A percentile compares a stretch with the other conserved stretches of the same genome.
Conservation (phyloP, 2,113 vertebrate species). For the Conger conger region DNA sequence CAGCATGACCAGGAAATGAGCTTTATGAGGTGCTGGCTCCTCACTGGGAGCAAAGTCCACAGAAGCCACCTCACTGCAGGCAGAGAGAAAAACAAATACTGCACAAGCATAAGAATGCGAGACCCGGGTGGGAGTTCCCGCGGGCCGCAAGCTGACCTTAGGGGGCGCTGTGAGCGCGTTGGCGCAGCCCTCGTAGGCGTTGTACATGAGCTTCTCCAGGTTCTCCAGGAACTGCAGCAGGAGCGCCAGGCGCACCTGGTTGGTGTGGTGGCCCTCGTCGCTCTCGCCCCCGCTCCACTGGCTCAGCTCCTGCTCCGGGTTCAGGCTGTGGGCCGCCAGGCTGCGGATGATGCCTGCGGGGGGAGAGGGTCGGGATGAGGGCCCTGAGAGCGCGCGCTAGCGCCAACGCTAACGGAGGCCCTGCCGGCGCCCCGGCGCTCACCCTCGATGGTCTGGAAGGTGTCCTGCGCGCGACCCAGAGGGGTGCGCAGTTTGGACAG, state of each 20-base stretch:
- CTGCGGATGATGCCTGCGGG: constrained; percentile 89
- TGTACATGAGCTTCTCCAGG: constrained; percentile 98
- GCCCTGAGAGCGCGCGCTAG: not conserved
- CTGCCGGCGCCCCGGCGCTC: constrained; percentile 16
- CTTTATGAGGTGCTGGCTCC: no score
- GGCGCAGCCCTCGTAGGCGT: constrained; percentile 95
- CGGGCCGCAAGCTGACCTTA: constrained; percentile 73
- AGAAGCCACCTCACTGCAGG: not conserved
- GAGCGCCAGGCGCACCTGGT: constrained; percentile 90
- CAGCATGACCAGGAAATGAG: no score
- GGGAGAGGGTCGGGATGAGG: not conserved
- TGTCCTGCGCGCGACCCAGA: constrained; percentile 93
- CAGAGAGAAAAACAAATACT: not conserved
- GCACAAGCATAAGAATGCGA: not conserved
- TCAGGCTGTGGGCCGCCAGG: constrained; percentile 90
- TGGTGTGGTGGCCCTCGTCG: constrained; percentile 89
- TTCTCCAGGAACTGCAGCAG: constrained; percentile 95
- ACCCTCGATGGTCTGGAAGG: constrained; percentile 99
- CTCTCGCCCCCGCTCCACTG: constrained; percentile 90
- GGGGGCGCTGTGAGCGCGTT: constrained; percentile 93
- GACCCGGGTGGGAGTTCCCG: no score
- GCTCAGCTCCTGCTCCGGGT: constrained; percentile 90
- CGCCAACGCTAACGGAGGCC: not conserved
- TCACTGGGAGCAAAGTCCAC: no score
- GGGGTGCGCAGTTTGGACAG: constrained; percentile 93